Evolutionary conservation across 2,888 invertebrate species (phyloP).

Genomic region (Drosophila mercatorum): DNA sequence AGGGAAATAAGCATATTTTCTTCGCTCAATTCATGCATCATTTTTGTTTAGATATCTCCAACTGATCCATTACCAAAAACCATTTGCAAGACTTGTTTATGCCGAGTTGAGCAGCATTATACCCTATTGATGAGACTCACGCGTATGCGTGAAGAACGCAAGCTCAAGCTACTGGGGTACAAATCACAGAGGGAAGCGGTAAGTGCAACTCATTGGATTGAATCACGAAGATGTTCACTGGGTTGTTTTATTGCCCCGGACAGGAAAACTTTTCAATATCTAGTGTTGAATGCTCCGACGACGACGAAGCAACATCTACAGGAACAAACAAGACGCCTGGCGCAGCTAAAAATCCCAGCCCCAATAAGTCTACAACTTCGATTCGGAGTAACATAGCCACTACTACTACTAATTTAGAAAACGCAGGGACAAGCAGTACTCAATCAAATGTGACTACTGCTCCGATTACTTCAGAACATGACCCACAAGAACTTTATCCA

Average conservation of each 20-base stretch:
- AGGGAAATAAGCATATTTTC: background rate
- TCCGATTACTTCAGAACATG: slow-evolving; percentile 24
- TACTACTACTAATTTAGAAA: slow-evolving; percentile 29
- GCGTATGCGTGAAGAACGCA: slow-evolving; percentile 76
- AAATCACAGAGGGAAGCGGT: slow-evolving; percentile 44
- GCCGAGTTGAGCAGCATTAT: slow-evolving; percentile 87
- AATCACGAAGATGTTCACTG: background rate
- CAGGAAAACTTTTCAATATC: slow-evolving; percentile 58
- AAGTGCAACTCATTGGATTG: background rate
- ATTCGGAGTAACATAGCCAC: slow-evolving; percentile 25
- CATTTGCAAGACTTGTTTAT: slow-evolving; percentile 87
- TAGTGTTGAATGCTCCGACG: slow-evolving; percentile 72
- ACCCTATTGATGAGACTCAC: slow-evolving; percentile 81
- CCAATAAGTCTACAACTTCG: slow-evolving; percentile 31
- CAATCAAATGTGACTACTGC: slow-evolving; percentile 12
- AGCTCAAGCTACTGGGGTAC: slow-evolving; percentile 54
- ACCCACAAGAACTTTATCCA: slow-evolving; percentile 31
- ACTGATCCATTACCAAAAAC: slow-evolving; percentile 90
- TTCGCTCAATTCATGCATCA: background rate
- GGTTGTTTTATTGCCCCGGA: background rate
- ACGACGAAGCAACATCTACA: slow-evolving; percentile 56
- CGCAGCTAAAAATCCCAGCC: slow-evolving; percentile 16
- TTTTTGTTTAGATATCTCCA: slow-evolving; percentile 86
- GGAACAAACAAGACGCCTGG: slow-evolving; percentile 15
- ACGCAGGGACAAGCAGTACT: slow-evolving; percentile 34